Percentiles rank a stretch among this genome's conserved stretches.
Conservation (phyloP, 2,797 vertebrate genomes). For the Eulemur rubriventer region DNA sequence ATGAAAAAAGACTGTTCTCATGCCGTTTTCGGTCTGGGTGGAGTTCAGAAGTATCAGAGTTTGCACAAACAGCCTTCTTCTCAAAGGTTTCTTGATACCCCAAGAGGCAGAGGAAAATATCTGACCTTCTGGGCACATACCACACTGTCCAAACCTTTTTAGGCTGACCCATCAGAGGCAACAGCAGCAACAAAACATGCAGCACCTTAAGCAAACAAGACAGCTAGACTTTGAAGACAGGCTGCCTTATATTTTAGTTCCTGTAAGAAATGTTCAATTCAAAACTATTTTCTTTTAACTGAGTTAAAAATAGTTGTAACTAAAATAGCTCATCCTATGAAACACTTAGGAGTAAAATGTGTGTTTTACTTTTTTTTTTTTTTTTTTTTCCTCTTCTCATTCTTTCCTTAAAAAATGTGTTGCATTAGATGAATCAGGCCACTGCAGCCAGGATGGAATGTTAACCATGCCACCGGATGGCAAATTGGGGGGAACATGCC, state of each 20-base stretch:
- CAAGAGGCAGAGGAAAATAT: conserved; percentile 33
- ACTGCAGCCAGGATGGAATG: conserved; percentile 85
- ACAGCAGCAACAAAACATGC: background rate
- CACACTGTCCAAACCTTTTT: background rate
- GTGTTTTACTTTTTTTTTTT: conserved; percentile 58
- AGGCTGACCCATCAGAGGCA: background rate
- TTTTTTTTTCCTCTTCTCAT: conserved; percentile 62
- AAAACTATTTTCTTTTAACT: conserved; percentile 73
- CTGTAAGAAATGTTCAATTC: conserved; percentile 58
- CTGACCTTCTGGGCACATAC: conserved; percentile 17
- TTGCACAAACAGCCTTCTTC: conserved; percentile 45
- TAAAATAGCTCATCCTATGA: conserved; percentile 78
- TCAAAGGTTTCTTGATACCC: conserved; percentile 49
- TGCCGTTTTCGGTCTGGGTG: conserved; percentile 15
- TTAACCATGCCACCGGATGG: conserved; percentile 84
- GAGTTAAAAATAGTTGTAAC: conserved; percentile 81
- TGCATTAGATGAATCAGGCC: conserved; percentile 81
- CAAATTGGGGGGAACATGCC: conserved; percentile 86
- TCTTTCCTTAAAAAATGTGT: conserved; percentile 69
- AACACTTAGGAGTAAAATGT: conserved; percentile 75
- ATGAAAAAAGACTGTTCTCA: conserved; percentile 39
- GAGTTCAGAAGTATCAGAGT: conserved; percentile 51
- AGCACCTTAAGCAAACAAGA: conserved; percentile 2
- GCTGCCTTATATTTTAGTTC: conserved; percentile 54
- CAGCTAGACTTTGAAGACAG: conserved; percentile 31